Conservation (phyloP, 2,797 vertebrate genomes). For the Bryconaethiops microstoma region DNA sequence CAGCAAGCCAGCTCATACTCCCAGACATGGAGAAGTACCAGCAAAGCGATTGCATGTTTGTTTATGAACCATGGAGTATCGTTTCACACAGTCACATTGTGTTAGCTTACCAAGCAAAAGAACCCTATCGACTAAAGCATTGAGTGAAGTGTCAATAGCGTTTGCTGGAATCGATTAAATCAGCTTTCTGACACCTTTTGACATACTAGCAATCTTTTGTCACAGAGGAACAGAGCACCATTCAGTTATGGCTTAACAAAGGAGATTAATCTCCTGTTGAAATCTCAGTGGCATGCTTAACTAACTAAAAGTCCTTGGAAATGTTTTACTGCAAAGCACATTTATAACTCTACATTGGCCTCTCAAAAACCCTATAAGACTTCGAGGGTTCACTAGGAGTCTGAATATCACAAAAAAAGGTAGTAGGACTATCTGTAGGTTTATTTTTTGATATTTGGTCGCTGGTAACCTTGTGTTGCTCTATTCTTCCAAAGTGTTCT, state of each 20-base stretch:
- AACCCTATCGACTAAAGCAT: slow-evolving; percentile 34
- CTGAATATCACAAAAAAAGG: neutral
- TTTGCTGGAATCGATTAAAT: slow-evolving; percentile 43
- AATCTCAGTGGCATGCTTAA: neutral
- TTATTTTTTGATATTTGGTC: neutral
- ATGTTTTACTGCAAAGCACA: slow-evolving; percentile 2
- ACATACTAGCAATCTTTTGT: neutral
- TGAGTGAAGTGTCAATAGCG: slow-evolving; percentile 33
- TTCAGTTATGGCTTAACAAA: neutral
- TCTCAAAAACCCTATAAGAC: neutral
- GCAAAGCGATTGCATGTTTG: slow-evolving; percentile 10
- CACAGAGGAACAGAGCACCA: neutral
- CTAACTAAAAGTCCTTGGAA: neutral
- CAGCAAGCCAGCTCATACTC: neutral
- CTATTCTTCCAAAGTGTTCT: neutral
- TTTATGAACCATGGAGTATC: slow-evolving; percentile 36
- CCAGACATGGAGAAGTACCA: neutral
- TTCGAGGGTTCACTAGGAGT: neutral
- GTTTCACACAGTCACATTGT: slow-evolving; percentile 17
- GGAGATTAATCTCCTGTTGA: neutral
- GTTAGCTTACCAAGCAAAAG: slow-evolving; percentile 31
- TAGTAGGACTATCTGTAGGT: neutral
- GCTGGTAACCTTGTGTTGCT: neutral
- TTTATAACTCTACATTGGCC: neutral
- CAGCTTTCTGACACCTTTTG: neutral